These are phyloP conservation scores for Drosophila virilis DNA, from an alignment of 1,140 invertebrate genomes.

Conservation along the genomic window DNA sequence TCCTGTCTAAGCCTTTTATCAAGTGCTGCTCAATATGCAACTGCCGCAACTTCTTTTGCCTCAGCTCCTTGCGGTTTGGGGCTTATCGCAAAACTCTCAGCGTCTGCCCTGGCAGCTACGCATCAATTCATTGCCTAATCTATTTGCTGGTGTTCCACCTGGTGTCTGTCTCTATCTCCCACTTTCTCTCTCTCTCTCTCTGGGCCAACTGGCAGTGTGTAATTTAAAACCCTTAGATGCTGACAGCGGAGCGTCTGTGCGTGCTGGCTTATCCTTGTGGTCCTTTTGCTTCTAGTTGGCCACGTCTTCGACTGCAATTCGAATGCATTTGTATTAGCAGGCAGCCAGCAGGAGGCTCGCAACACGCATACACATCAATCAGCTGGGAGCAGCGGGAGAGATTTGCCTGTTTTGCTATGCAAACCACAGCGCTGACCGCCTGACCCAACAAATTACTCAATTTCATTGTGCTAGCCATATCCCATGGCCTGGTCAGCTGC, in stretches of 20 bases:
- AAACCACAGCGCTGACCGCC: conserved; percentile 79
- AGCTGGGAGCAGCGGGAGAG: conserved; percentile 36
- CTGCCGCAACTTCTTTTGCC: conserved; percentile 59
- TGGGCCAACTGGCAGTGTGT: conserved; percentile 43
- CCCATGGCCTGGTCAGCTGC: conserved; percentile 41
- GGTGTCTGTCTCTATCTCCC: conserved; percentile 13
- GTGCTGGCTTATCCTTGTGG: conserved; percentile 63
- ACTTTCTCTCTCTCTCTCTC: conserved; percentile 20
- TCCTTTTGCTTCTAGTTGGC: conserved; percentile 44
- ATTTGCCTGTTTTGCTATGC: conserved; percentile 75
- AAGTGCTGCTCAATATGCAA: conserved; percentile 77
- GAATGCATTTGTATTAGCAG: conserved; percentile 60
- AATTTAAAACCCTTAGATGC: conserved; percentile 74
- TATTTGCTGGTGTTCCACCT: conserved; percentile 67
- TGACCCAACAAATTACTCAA: conserved; percentile 82
- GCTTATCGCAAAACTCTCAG: conserved; percentile 70
- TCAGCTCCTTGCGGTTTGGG: conserved; percentile 65
- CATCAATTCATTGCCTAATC: conserved; percentile 81
- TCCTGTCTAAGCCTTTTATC: conserved; percentile 74
- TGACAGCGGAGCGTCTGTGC: conserved; percentile 72
- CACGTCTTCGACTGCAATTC: conserved; percentile 61
- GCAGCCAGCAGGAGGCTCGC: conserved; percentile 10
- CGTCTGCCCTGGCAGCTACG: conserved; percentile 72
- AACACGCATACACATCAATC: conserved; percentile 64
- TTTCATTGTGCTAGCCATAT: conserved; percentile 77